Conservation (phyloP, 2,797 vertebrate species). For the Carcharodon carcharias region DNA sequence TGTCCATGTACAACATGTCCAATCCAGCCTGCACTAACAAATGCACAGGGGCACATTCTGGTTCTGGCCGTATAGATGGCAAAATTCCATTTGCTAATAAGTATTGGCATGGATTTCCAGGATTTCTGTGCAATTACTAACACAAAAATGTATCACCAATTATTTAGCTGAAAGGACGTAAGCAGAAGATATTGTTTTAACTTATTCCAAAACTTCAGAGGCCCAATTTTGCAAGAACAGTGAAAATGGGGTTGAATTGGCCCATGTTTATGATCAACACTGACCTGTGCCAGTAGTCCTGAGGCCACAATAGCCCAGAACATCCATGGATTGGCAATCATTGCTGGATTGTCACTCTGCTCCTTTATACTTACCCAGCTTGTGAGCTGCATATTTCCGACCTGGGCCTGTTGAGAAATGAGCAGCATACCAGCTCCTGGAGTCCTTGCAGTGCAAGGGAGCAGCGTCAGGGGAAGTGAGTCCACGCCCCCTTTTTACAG, state of each 20-base stretch:
- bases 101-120: neutral
- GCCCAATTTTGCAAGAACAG: neutral
- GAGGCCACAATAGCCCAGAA: neutral
- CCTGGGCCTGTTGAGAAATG: too few relatives aligned
- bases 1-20: slow-evolving; percentile 16
- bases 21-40: neutral
- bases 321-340: too few relatives aligned
- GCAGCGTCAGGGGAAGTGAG: too few relatives aligned
- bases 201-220: neutral
- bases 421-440: too few relatives aligned
- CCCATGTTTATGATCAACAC: neutral
- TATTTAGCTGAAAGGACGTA: neutral
- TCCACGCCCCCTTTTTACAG: too few relatives aligned
- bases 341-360: too few relatives aligned
- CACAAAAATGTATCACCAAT: neutral
- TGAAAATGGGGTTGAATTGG: neutral
- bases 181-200: neutral
- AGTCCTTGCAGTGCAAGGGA: too few relatives aligned
- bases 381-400: too few relatives aligned
- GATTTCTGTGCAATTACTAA: neutral
- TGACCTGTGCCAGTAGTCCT: neutral
- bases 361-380: too few relatives aligned
- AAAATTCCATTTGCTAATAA: neutral
- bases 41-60: neutral
- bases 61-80: neutral